Evolutionary conservation across 1,140 invertebrate genomes (phyloP).

Genomic region (Oreohelix idahoensis): DNA sequence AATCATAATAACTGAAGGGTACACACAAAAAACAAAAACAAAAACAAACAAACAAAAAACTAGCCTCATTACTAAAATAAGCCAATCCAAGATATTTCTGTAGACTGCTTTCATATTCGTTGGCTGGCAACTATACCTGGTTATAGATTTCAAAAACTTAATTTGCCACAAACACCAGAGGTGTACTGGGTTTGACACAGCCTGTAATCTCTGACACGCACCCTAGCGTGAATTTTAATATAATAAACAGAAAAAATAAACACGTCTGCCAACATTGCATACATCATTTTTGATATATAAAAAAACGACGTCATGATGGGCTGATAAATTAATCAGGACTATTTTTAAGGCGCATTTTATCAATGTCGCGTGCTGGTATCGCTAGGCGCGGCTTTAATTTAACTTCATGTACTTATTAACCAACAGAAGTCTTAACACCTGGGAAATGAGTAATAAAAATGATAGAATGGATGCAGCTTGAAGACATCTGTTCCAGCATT

Average conservation of each 20-base stretch:
- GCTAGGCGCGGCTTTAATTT: background rate
- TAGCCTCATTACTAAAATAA: too few relatives aligned
- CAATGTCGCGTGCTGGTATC: background rate
- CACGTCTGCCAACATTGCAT: background rate
- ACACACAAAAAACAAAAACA: too few relatives aligned
- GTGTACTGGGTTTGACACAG: background rate
- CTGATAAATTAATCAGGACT: background rate
- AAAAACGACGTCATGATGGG: background rate
- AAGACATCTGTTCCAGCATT: too few relatives aligned
- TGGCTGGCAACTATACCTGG: background rate
- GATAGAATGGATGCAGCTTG: too few relatives aligned
- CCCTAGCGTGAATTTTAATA: background rate
- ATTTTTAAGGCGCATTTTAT: conserved; percentile 1
- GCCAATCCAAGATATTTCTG: too few relatives aligned
- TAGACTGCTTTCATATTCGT: too few relatives aligned
- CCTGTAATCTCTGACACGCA: background rate
- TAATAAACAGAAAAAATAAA: background rate
- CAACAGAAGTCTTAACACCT: too few relatives aligned
- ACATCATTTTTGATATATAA: background rate
- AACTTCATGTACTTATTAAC: too few relatives aligned
- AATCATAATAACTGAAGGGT: too few relatives aligned
- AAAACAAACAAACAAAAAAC: too few relatives aligned
- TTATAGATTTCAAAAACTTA: background rate
- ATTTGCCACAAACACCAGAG: background rate
- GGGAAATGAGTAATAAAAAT: too few relatives aligned